phyloP scores from a whole-genome alignment of 2,797 vertebrate species.

The Streptopelia turtur region DNA sequence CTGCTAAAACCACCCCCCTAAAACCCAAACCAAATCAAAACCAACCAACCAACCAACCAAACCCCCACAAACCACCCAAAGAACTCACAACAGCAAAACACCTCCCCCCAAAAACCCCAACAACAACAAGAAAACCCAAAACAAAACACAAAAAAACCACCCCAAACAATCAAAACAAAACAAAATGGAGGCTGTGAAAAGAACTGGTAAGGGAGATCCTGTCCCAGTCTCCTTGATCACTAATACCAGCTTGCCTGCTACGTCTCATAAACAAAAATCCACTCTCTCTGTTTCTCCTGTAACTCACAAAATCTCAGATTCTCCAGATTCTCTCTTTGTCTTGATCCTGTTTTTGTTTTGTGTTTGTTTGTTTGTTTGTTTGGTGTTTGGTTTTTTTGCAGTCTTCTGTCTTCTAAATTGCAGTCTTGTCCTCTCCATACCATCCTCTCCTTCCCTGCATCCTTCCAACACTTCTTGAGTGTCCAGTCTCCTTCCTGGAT shows the following conservation, averaged over 20 bases:
- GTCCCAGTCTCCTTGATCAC: neutral
- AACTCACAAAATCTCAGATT: neutral
- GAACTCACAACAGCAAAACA: neutral
- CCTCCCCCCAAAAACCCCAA: neutral
- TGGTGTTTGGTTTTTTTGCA: neutral
- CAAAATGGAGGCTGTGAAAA: neutral
- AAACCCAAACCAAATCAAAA: neutral
- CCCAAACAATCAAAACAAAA: neutral
- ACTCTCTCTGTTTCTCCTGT: neutral
- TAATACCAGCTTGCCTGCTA: neutral
- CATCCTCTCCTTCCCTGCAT: neutral
- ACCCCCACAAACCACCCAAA: too few relatives aligned
- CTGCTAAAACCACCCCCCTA: accelerated
- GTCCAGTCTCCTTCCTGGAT: neutral
- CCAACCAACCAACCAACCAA: neutral
- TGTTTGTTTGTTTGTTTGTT: accelerated
- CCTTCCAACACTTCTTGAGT: neutral
- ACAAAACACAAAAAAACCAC: accelerated
- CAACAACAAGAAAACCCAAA: neutral
- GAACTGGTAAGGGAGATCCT: neutral
- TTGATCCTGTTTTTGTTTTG: neutral
- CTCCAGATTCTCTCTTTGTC: neutral
- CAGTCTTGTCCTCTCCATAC: neutral
- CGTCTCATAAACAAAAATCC: neutral
- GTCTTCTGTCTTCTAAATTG: neutral